These are phyloP conservation scores for Drosophila diplacantha DNA, from an alignment of 2,888 invertebrate genomes.

Conservation along the genomic window DNA sequence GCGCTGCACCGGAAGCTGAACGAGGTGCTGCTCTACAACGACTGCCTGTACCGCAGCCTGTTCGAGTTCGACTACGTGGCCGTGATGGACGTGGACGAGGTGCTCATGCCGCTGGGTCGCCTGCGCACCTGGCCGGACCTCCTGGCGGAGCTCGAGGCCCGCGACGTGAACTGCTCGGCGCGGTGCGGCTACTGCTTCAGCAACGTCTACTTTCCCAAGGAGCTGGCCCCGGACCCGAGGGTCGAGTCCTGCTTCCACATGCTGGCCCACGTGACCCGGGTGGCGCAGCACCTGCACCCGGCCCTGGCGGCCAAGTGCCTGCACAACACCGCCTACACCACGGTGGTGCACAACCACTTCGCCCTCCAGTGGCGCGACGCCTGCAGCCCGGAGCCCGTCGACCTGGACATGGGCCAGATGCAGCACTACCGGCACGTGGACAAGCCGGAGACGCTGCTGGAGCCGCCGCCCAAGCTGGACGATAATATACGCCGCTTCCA, in stretches of 20 bases:
- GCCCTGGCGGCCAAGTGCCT: constrained; percentile 94
- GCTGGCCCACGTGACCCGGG: constrained; percentile 91
- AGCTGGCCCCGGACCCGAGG: constrained; percentile 84
- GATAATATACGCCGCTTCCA: constrained; percentile 79
- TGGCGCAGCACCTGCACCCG: constrained; percentile 90
- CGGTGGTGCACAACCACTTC: constrained; percentile 93
- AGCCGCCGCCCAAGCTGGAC: constrained; percentile 87
- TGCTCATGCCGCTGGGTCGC: constrained; percentile 85
- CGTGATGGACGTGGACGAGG: constrained; percentile 93
- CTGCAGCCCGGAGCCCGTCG: constrained; percentile 88
- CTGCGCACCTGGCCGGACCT: constrained; percentile 76
- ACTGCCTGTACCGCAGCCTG: constrained; percentile 93
- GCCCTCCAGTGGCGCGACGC: constrained; percentile 89
- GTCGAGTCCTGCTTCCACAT: constrained; percentile 91
- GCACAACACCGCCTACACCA: constrained; percentile 90
- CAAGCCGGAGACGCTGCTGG: constrained; percentile 84
- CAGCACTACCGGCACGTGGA: constrained; percentile 94
- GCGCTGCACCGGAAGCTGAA: constrained; percentile 92
- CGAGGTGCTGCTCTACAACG: constrained; percentile 94
- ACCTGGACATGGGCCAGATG: constrained; percentile 87
- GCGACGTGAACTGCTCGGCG: constrained; percentile 67
- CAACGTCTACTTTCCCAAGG: constrained; percentile 92
- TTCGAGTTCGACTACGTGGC: constrained; percentile 92
- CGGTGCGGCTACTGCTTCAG: constrained; percentile 86
- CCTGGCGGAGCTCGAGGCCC: constrained; percentile 79